Conservation (phyloP, 2,888 invertebrate genomes). For the Sussaba pulchella region DNA sequence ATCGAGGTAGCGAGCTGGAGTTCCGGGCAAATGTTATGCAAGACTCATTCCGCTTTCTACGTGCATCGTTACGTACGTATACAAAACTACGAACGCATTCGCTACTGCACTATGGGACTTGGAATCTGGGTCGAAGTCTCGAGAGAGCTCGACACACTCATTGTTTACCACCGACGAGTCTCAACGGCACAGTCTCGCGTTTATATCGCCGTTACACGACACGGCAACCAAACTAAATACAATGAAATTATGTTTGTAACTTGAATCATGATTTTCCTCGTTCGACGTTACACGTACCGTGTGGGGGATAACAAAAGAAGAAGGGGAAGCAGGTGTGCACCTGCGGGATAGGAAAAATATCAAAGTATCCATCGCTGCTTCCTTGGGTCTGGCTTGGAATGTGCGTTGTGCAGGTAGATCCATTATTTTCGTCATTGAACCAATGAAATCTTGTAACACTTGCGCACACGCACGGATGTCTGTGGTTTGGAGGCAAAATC, state of each 20-base stretch:
- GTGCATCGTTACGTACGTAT: constrained; percentile 68
- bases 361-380: too few relatives aligned
- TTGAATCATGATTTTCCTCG: neutral
- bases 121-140: constrained; percentile 81
- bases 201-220: too few relatives aligned
- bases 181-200: constrained; percentile 15
- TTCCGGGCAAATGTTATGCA: constrained; percentile 76
- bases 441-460: neutral
- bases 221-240: too few relatives aligned
- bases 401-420: too few relatives aligned
- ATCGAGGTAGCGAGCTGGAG: neutral
- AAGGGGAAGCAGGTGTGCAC: too few relatives aligned
- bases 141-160: constrained; percentile 72
- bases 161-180: constrained; percentile 78
- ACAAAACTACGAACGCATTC: constrained; percentile 25
- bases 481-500: too few relatives aligned
- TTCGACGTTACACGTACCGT: too few relatives aligned
- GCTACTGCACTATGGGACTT: constrained; percentile 67
- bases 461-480: constrained; percentile 4
- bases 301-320: too few relatives aligned
- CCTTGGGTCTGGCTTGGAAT: too few relatives aligned
- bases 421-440: too few relatives aligned
- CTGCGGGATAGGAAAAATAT: too few relatives aligned
- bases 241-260: neutral
- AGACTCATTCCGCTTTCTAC: constrained; percentile 82